Base-by-base conservation (phyloP, 1,140 invertebrate genomes). In the Drosophila melanica region DNA sequence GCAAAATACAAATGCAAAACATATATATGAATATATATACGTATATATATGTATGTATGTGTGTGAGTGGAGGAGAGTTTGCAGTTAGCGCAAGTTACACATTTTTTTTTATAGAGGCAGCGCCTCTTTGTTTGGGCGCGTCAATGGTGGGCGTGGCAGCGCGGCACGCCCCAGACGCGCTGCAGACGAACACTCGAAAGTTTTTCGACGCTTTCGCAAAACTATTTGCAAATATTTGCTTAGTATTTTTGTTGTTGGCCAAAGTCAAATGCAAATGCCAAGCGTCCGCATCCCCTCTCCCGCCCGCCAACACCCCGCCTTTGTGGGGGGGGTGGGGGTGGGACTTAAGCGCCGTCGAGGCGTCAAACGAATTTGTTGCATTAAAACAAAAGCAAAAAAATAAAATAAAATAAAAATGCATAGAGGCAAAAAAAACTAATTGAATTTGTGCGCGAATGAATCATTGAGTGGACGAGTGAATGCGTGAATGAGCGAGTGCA, bases 141-240 rank as follows among this genome's bases (percentile, higher is more conserved):
- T 72, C 74, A 66, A 51, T 53, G 42, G 47, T 27, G 64, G 44
- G 77, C 57, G 81, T 70, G 78, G 50, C 68, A 47, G 23, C n/a
- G 27, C 35, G 33, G 37, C 37, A 54, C 58, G 67, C 60, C 60
- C 63, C 75, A 79, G 81, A 87, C 81, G 80, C 64, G 75, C 65
- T 62, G 66, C 81, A 86, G 81, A 86, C 81, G 68, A 42, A 7
- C 27, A 27, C 75, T 72, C 69, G 54, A 59, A 82, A 85, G 64
- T 54, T 81, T 81, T 85, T 78, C 58, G 37, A 74, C 68, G 64
- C 48, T 68, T 50, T 58, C 41, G 71, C 69, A 82, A 76, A 86
- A 86, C 81, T 86, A 86, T 86, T 72, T 70, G 79, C 82, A 87
- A 86, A 89, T 86, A 86, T 82, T 87, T 79, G 73, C 59, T 79